A percentile compares a stretch with the other conserved stretches of the same genome.
These are phyloP conservation scores for Pilophorus perplexus DNA, from an alignment of 2,888 invertebrate species.

Conservation along the genomic window DNA sequence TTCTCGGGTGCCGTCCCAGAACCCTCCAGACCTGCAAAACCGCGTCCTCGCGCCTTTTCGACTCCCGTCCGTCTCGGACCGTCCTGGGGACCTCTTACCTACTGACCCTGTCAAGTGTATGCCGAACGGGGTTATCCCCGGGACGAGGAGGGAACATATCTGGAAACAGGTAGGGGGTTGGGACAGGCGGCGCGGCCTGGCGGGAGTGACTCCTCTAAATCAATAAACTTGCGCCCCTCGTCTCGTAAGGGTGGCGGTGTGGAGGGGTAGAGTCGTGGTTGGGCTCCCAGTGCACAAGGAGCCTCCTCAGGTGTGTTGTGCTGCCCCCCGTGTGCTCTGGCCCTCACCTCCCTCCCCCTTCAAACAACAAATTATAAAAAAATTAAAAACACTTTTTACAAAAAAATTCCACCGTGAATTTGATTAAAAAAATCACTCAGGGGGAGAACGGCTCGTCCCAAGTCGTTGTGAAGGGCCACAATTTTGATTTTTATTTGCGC, in stretches of 20 bases:
- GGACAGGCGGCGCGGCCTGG: conserved; percentile 24
- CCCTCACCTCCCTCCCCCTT: conserved; percentile 28
- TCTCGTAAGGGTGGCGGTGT: too few species aligned
- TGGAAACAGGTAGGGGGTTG: conserved; percentile 31
- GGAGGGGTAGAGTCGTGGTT: conserved; percentile 12
- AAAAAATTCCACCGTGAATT: too few species aligned
- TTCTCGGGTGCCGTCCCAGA: too few species aligned
- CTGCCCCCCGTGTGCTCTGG: conserved; percentile 18
- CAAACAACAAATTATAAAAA: too few species aligned
- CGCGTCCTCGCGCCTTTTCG: too few species aligned
- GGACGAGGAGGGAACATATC: conserved; percentile 22
- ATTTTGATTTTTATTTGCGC: too few species aligned
- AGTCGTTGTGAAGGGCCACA: too few species aligned
- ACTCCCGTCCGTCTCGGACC: too few species aligned
- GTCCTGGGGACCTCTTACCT: too few species aligned
- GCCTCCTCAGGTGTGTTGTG: conserved; percentile 25
- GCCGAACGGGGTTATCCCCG: neutral
- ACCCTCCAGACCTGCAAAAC: neutral
- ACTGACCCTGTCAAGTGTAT: conserved; percentile 39
- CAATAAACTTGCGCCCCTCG: conserved; percentile 34
- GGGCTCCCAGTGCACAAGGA: conserved; percentile 36
- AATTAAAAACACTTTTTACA: too few species aligned
- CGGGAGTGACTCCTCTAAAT: conserved; percentile 32
- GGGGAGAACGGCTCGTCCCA: too few species aligned
- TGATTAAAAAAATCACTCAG: too few species aligned